Evolutionary conservation across 2,113 vertebrate genomes (phyloP), one percentile per base, ranked within the genome.

Genomic region (Andinoacara biseriatus): DNA sequence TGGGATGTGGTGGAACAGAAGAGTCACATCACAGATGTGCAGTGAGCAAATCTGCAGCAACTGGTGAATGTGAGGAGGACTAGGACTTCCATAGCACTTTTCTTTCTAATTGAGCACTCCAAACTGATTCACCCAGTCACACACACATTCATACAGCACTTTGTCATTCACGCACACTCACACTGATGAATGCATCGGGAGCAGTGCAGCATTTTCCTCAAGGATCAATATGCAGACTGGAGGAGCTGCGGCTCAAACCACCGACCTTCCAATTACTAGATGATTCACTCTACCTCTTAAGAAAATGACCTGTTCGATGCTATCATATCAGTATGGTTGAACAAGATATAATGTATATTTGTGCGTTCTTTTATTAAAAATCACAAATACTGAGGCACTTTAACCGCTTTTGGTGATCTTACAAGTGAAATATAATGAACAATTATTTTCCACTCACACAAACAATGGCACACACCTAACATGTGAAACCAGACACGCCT

Each of bases 401-500:
- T 7, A 18, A 52, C 17, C 24, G 17, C 40, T 5, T 67, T 46
- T n/a, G 46, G 1, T 46, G n/a, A 67, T 67, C 61, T 82, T 78
- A 43, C 72, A n/a, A 5, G 24, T 78, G n/a, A 78, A 18, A 49
- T 1, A 4, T 11, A 74, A 20, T 56, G 49, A 84, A 69, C 40
- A 82, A 58, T 74, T n/a, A 52, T 61, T 72, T 67, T 58, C 62
- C 49, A 49, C 20, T 67, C 22, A 29, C 46, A 59, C 24, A 77
- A 33, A 79, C 65, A 82, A 57, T 26, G 38, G 78, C 17, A 60
- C 11, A 85, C 26, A 85, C 83, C 76, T 81, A 67, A 80, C 82
- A 77, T 29, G 83, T 86, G 89, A 94, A 90, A 94, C 86, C 80
- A 60, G 84, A 93, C 90, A 91, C 89, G 59, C 93, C 90, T 92